Evolutionary conservation across 2,797 vertebrate genomes (phyloP), one percentile per base, ranked within the genome.

Genomic region (Intellagama lesueurii): DNA sequence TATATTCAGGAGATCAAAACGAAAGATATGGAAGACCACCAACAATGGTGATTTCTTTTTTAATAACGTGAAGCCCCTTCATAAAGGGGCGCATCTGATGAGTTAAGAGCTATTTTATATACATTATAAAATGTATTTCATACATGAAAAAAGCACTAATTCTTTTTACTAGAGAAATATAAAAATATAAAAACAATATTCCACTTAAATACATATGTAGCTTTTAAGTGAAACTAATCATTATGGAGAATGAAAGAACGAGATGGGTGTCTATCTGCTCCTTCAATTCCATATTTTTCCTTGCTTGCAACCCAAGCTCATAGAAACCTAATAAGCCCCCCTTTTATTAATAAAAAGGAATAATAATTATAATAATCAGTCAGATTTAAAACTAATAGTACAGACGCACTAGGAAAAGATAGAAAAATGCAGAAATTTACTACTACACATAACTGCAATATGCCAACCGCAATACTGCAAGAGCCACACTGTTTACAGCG

Each of bases 21-120:
- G 64, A 89, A 86, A 93, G 91, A 89, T 90, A 93, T 22, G 16
- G 60, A 64, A 95, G 94, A 94, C 91, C 88, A 86, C 87, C 92
- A 83, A 91, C 0, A 94, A 24, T 91, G 88, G 86, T 0, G 92
- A 88, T 0, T 92, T 88, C 77, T 87, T 85, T 5, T n/a, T 91
- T 82, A 92, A 93, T 17, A 44, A 90, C 93, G 91, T 92, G 17
- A 60, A 92, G 94, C 91, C 85, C 89, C 52, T 89, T 49, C 84
- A 81, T 91, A 93, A 82, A 83, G 11, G 76, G 92, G 84, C 91
- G 87, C 88, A 70, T 81, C 52, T 76, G 44, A 79, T 2, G 90
- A 19, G 49, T 85, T 92, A 91, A 79, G 12, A 17, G 28, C 60
- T 60, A 68, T 12, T 81, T 49, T 49, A 24, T 35, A 40, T 32